These are phyloP conservation scores for Parauchenoglanis ngamensis DNA, from an alignment of 2,797 vertebrate genomes.

Conservation along the genomic window DNA sequence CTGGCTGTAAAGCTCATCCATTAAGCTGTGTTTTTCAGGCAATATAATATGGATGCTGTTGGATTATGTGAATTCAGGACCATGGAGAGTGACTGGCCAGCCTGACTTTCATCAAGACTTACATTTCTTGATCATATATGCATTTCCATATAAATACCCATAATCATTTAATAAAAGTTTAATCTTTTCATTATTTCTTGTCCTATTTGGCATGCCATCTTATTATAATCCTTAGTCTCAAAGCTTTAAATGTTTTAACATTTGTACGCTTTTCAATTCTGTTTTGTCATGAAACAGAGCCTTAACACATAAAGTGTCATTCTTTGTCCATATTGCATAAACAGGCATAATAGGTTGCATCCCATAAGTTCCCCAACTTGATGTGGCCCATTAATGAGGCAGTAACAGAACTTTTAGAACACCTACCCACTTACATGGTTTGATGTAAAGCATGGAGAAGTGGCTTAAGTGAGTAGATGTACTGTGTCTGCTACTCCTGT, in stretches of 20 bases:
- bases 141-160: not conserved
- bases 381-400: slow-evolving; percentile 29
- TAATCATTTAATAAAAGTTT: not conserved
- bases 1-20: not conserved
- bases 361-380: slow-evolving; percentile 10
- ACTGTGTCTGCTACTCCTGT: slow-evolving; percentile 52
- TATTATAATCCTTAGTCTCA: not conserved
- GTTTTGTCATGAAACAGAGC: not conserved
- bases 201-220: not conserved
- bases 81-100: not conserved
- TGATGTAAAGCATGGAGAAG: slow-evolving; percentile 29
- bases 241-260: not conserved
- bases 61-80: not conserved
- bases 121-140: not conserved
- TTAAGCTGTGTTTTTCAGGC: not conserved
- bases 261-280: not conserved
- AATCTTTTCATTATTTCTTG: not conserved
- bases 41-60: not conserved
- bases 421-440: slow-evolving; percentile 14
- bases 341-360: slow-evolving; percentile 27
- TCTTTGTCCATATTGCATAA: slow-evolving; percentile 18
- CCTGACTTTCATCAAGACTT: not conserved
- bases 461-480: slow-evolving; percentile 59
- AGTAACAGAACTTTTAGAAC: slow-evolving; percentile 22
- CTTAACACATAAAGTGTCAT: slow-evolving; percentile 29